Evolutionary conservation across 1,140 invertebrate genomes (phyloP).

Genomic region (Philotrypesis tridentata): DNA sequence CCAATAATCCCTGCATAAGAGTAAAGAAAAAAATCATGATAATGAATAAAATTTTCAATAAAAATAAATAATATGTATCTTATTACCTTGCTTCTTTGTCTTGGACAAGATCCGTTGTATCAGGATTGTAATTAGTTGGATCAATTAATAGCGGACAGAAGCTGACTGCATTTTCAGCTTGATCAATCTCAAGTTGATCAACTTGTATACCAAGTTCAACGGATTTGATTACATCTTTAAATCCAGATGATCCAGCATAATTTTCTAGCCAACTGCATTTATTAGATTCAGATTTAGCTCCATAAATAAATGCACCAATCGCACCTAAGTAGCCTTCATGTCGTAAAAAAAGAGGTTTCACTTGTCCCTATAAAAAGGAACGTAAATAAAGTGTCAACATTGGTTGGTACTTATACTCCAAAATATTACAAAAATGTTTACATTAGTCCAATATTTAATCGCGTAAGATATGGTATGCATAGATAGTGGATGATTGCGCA

Average conservation of each 20-base stretch:
- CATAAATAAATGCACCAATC: constrained; percentile 85
- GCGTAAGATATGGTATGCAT: constrained; percentile 85
- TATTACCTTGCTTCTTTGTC: constrained; percentile 81
- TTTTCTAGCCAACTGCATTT: constrained; percentile 85
- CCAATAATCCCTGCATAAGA: constrained; percentile 88
- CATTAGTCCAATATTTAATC: constrained; percentile 85
- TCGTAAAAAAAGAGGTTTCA: constrained; percentile 82
- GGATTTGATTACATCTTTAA: constrained; percentile 74
- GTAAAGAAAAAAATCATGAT: background rate
- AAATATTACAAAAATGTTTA: constrained; percentile 54
- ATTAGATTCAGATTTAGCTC: constrained; percentile 77
- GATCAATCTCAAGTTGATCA: constrained; percentile 82
- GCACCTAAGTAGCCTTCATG: constrained; percentile 88
- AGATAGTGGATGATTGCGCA: constrained; percentile 83
- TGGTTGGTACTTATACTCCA: background rate
- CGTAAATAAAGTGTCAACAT: constrained; percentile 4
- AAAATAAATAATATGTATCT: constrained; percentile 7
- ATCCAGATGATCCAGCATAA: constrained; percentile 83
- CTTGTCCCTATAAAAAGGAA: constrained; percentile 72
- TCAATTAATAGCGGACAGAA: constrained; percentile 81
- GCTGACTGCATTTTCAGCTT: constrained; percentile 77
- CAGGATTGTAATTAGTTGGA: constrained; percentile 64
- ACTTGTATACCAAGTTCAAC: constrained; percentile 71
- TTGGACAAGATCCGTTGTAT: constrained; percentile 58
- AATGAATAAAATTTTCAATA: constrained; percentile 13